A percentile compares a stretch with the other conserved stretches of the same genome.
These are phyloP conservation scores for Mandrillus leucophaeus DNA, from an alignment of 2,113 vertebrate genomes.

Conservation along the genomic window DNA sequence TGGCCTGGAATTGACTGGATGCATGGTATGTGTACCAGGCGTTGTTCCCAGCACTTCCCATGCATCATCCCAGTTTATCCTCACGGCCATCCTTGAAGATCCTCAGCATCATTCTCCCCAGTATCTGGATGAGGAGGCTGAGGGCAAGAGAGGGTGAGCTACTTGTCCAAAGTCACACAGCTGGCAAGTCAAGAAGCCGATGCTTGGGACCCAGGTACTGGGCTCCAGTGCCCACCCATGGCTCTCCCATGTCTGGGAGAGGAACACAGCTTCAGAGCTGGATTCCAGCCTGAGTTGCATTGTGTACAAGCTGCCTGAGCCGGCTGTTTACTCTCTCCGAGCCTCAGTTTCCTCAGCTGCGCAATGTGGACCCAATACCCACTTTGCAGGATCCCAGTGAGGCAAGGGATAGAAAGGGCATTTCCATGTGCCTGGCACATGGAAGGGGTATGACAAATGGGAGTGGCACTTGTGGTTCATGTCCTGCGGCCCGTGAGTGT, in stretches of 20 bases:
- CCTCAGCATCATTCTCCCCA: accelerated
- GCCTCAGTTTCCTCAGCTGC: background rate
- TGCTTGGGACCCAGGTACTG: accelerated
- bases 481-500: accelerated
- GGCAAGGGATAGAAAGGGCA: accelerated
- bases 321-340: background rate
- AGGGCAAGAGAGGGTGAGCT: background rate
- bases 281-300: background rate
- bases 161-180: background rate
- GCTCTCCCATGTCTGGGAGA: accelerated
- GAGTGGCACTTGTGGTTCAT: accelerated
- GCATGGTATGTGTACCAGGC: accelerated
- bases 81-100: accelerated
- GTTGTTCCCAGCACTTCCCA: accelerated
- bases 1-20: accelerated
- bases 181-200: background rate
- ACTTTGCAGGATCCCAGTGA: background rate
- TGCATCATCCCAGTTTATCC: accelerated
- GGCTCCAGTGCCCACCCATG: background rate
- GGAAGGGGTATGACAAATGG: accelerated
- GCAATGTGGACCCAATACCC: too few species aligned
- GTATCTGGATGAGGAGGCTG: background rate
- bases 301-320: background rate
- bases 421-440: accelerated
- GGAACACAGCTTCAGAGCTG: accelerated